A percentile compares a stretch with the other conserved stretches of the same genome.
These are phyloP conservation scores for Psittacula derbiana DNA, from an alignment of 2,797 vertebrate species.

Conservation along the genomic window DNA sequence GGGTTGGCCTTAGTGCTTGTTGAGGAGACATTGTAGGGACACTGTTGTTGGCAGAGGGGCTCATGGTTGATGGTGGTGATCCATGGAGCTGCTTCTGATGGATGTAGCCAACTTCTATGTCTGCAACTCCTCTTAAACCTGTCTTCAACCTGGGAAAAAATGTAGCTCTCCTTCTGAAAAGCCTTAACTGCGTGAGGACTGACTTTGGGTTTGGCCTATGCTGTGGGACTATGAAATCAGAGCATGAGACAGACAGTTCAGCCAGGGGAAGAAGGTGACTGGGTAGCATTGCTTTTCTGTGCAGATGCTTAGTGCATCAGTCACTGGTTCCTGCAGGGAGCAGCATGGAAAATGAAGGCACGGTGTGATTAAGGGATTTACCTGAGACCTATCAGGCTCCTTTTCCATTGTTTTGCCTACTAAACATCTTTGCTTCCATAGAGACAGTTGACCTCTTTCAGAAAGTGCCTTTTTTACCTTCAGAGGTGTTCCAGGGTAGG, in stretches of 20 bases:
- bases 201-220: not conserved
- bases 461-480: not conserved
- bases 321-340: not conserved
- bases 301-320: not conserved
- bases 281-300: not conserved
- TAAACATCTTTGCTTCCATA: not conserved
- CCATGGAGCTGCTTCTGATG: not conserved
- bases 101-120: not conserved
- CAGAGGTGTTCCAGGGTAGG: not conserved
- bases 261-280: not conserved
- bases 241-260: not conserved
- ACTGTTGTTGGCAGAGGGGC: not conserved
- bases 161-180: not conserved
- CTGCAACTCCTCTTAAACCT: not conserved
- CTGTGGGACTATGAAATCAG: not conserved
- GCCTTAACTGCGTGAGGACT: not conserved
- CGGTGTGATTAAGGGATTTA: rapidly evolving
- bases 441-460: not conserved
- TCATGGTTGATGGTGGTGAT: not conserved
- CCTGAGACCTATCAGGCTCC: not conserved
- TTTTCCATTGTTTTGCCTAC: not conserved
- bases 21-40: not conserved
- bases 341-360: not conserved
- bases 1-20: not conserved
- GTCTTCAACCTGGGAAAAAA: not conserved